Evolutionary conservation across 2,888 invertebrate species (phyloP).

Genomic region (Zaprionus lineosus): DNA sequence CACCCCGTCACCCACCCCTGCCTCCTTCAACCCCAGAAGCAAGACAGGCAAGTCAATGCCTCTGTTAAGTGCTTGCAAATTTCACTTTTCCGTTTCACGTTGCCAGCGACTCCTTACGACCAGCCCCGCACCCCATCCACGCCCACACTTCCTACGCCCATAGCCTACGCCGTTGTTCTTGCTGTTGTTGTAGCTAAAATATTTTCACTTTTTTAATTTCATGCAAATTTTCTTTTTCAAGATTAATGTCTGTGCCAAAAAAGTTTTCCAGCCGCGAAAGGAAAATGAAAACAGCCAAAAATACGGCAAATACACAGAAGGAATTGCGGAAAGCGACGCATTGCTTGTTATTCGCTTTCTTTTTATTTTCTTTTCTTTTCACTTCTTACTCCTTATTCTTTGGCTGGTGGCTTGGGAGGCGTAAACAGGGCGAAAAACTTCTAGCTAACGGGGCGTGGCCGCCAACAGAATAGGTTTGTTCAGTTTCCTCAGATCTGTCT

Average conservation of each 20-base stretch:
- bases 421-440: constrained; percentile 39
- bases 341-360: constrained; percentile 16
- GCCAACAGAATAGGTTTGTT: constrained; percentile 5
- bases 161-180: constrained; percentile 20
- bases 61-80: constrained; percentile 71
- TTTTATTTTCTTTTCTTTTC: background rate
- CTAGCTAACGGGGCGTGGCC: constrained; percentile 33
- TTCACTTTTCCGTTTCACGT: constrained; percentile 63
- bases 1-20: too few relatives aligned
- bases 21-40: background rate
- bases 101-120: constrained; percentile 1
- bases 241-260: constrained; percentile 72
- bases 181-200: constrained; percentile 42
- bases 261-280: constrained; percentile 34
- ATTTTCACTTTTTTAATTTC: constrained; percentile 75
- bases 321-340: background rate
- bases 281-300: constrained; percentile 29
- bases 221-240: constrained; percentile 76
- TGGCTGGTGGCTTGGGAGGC: constrained; percentile 5
- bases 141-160: background rate
- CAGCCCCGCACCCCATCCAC: background rate
- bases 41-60: constrained; percentile 34
- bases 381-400: background rate
- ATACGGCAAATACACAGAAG: background rate
- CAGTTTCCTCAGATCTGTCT: constrained; percentile 24